Base-by-base conservation (phyloP, 2,797 vertebrate species). In the Crenuchus spilurus region DNA sequence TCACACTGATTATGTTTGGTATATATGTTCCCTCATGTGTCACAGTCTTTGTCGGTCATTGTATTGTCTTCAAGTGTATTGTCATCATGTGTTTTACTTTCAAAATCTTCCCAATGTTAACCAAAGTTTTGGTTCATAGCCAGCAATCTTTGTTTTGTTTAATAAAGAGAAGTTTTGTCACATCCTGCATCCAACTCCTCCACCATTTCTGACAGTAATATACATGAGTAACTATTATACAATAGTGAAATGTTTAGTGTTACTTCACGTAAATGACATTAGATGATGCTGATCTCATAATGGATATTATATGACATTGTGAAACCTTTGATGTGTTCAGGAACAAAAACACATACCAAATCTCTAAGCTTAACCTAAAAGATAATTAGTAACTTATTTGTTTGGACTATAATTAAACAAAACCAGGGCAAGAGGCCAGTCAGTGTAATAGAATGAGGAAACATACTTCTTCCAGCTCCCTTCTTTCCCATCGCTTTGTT, bases 381-480 rank as follows among this genome's bases (percentile, higher is more conserved):
- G 28, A n/a, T 48, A 48, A 67, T 67, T 22, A 66, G 28, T 74
- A 22, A 41, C 33, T 58, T 0, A 33, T 64, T 51, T 22, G 30
- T 67, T 39, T 51, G 33, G 46, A 20, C n/a, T 61, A 11, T 28
- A 67, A 39, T 57, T 37, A 74, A 58, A 65, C 28, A 48, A 20
- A 33, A n/a, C 28, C n/a, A 31, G 26, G 10, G 10, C 22, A 2
- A 33, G 28, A 20, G 6, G 31, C 33, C 46, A 52, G 13, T 6
- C 18, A n/a, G 33, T 52, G 2, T 18, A n/a, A 39, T 31, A 48
- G 49, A 74, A 74, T 8, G 39, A 74, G 51, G 62, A 74, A 65
- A 74, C 24, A 55, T n/a, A 20, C 10, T 57, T 26, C 6, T 49
- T 24, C 35, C 31, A 54, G 33, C 18, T 13, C 33, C 33, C 31